Base-by-base conservation (phyloP, 1,140 invertebrate species). In the Cecropterus lyciades region DNA sequence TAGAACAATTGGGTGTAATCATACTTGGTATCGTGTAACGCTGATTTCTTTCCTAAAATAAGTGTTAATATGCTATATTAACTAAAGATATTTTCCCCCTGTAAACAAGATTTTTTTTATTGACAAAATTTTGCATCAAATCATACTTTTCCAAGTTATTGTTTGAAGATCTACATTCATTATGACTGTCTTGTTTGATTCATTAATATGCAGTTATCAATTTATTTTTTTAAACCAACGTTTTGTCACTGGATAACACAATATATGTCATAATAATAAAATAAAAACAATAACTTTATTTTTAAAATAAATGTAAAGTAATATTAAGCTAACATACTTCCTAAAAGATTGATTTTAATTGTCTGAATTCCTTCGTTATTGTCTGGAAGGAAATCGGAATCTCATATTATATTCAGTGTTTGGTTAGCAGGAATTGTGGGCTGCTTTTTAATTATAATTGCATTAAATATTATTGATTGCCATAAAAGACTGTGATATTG, bases 401-500 rank as follows among this genome's bases (percentile, higher is more conserved):
- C 48, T n/a, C n/a, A 11, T 45, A 42, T 62, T 51, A 14, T 49
- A 24, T 33, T 13, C 15, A 49, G 24, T 51, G 46, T 62, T 27
- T 51, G 16, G 45, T 51, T 60, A 20, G 78, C 77, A 79, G 75
- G 73, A 67, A 60, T 37, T 80, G 72, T 73, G 56, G 52, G 69
- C 75, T 78, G 74, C 73, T 66, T 71, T 75, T 69, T 68, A 67
- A 73, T 71, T 74, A 70, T 71, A 46, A 65, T 66, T 74, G 66
- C 70, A 67, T 43, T 73, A 40, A 64, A 66, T 67, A 65, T 52
- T 53, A 59, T 67, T 56, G 62, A 43, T 65, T 53, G 52, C 60
- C 59, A 63, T 51, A 64, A 70, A 72, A 69, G 75, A 67, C 82
- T 91, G 86, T 89, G 79, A 85, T 86, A 78, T 76, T 79, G 75